These are phyloP conservation scores for Telenomus remus DNA, from an alignment of 1,140 invertebrate species.

Conservation along the genomic window DNA sequence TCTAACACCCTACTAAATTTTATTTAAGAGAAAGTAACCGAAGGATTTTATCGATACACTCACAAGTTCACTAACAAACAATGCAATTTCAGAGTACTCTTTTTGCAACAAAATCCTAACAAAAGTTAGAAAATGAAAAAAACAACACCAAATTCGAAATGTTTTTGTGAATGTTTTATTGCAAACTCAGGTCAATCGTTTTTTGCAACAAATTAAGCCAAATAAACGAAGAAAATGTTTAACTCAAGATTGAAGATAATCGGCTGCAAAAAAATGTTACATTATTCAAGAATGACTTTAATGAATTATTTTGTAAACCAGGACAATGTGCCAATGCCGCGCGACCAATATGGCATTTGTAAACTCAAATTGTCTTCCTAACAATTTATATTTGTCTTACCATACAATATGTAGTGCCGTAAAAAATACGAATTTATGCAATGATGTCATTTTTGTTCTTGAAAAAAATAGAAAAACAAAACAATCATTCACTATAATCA, in stretches of 20 bases:
- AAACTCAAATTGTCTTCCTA: constrained; percentile 5
- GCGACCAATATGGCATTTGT: constrained; percentile 18
- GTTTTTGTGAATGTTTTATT: no score
- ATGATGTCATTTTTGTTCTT: neutral
- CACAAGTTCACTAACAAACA: no score
- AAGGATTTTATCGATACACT: neutral
- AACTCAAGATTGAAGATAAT: neutral
- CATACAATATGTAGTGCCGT: neutral
- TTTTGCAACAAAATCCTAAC: no score
- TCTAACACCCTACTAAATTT: constrained; percentile 15
- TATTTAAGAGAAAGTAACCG: constrained; percentile 35
- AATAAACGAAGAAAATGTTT: neutral
- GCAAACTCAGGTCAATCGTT: no score
- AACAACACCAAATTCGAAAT: no score
- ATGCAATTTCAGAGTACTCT: no score
- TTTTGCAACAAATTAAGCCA: no score
- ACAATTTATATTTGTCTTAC: constrained; percentile 16
- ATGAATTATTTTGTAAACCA: constrained; percentile 26
- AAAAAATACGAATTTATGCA: constrained; percentile 5
- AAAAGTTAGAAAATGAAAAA: no score
- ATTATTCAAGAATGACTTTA: constrained; percentile 1
- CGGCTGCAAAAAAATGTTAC: neutral
- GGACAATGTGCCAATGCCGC: constrained; percentile 29
- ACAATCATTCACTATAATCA: neutral
- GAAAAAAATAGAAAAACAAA: neutral